Conservation (phyloP, 1,140 invertebrate genomes). For the Drosophila pseudoananassae region DNA sequence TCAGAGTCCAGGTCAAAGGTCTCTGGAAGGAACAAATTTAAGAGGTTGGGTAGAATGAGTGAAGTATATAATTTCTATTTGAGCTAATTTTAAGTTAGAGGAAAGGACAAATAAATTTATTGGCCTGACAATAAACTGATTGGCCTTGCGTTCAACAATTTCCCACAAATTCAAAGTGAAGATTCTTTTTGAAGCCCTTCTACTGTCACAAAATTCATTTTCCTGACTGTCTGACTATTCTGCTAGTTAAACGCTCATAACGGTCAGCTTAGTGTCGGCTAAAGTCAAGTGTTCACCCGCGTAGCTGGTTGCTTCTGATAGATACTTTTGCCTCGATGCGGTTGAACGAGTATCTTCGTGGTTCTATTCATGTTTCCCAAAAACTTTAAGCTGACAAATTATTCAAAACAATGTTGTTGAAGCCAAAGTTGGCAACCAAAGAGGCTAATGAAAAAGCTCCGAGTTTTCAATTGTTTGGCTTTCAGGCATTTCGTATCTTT, state of each 20-base stretch:
- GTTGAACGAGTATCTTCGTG: conserved; percentile 10
- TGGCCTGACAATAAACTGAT: no score
- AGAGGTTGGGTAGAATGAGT: neutral
- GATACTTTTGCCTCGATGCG: conserved; percentile 1
- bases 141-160: no score
- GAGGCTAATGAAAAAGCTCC: conserved; percentile 62
- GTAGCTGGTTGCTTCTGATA: conserved; percentile 7
- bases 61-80: neutral
- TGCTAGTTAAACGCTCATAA: conserved; percentile 35
- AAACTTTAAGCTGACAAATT: conserved; percentile 60
- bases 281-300: conserved; percentile 14
- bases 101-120: neutral
- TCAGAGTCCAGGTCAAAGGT: conserved; percentile 47
- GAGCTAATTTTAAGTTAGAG: neutral
- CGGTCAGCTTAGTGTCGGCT: conserved; percentile 61
- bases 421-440: conserved; percentile 60
- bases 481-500: conserved; percentile 40
- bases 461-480: conserved; percentile 47
- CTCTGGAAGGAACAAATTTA: neutral
- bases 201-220: neutral
- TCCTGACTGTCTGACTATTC: conserved; percentile 18
- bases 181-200: neutral
- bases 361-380: conserved; percentile 20
- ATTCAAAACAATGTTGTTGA: conserved; percentile 75
- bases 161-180: no score